Conservation (phyloP, 2,888 invertebrate species). For the Tromatobia lineatoria region DNA sequence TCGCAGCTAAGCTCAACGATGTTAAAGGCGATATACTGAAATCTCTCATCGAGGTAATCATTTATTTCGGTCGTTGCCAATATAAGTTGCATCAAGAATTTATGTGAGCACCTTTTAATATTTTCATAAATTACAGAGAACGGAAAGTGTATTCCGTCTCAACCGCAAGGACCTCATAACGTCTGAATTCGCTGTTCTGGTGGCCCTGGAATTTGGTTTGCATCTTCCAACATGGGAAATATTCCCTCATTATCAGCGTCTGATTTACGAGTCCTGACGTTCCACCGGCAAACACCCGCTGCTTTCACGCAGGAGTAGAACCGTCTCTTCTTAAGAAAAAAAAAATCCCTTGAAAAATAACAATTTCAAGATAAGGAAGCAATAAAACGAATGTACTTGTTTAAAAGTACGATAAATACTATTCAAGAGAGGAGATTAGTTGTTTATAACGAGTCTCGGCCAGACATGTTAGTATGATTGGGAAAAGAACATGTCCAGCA, state of each 20-base stretch:
- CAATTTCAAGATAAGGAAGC: constrained; percentile 19
- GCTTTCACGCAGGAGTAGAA: constrained; percentile 67
- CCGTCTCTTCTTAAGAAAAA: constrained; percentile 60
- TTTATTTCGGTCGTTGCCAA: background rate
- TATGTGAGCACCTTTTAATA: background rate
- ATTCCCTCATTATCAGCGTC: constrained; percentile 97
- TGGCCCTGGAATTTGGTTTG: constrained; percentile 97
- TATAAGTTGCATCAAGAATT: background rate
- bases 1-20: constrained; percentile 99
- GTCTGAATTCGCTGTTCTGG: constrained; percentile 97
- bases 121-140: constrained; percentile 88
- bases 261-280: constrained; percentile 96
- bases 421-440: constrained; percentile 1
- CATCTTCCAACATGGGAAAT: constrained; percentile 97
- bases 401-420: constrained; percentile 27
- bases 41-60: constrained; percentile 93
- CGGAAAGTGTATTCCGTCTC: constrained; percentile 95
- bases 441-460: constrained; percentile 42
- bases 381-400: constrained; percentile 26
- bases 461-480: constrained; percentile 43
- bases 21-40: constrained; percentile 96
- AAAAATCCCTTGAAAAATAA: constrained; percentile 12
- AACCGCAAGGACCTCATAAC: constrained; percentile 96
- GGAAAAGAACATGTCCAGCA: constrained; percentile 19
- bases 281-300: constrained; percentile 61